A percentile compares a stretch with the other conserved stretches of the same genome.
These are phyloP conservation scores for Aphelocoma californica DNA, from an alignment of 2,797 vertebrate species.

Conservation along the genomic window DNA sequence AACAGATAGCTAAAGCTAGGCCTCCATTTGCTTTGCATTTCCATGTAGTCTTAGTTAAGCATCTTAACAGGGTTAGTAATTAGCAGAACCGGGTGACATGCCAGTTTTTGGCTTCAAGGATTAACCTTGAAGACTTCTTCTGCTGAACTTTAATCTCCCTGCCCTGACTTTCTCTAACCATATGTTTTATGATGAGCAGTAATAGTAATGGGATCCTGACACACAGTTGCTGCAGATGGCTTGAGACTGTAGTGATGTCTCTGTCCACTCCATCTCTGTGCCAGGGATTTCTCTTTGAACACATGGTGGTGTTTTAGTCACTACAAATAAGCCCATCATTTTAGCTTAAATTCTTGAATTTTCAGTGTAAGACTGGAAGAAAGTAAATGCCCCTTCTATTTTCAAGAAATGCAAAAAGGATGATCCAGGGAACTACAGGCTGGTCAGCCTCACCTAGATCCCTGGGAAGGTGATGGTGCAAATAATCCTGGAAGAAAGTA, in stretches of 20 bases:
- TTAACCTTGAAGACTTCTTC: not conserved
- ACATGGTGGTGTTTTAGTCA: not conserved
- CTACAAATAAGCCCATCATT: not conserved
- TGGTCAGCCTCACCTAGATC: not conserved
- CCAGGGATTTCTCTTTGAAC: not conserved
- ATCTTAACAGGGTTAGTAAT: not conserved
- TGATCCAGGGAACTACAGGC: not conserved
- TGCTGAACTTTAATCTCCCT: not conserved
- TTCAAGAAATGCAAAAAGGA: not conserved
- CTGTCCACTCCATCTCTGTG: not conserved
- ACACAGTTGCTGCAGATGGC: not conserved
- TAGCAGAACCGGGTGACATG: not conserved
- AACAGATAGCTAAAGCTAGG: not conserved
- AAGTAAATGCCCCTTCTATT: not conserved
- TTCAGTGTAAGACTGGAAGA: not conserved
- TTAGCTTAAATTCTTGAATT: not conserved
- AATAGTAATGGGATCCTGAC: not conserved
- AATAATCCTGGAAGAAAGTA: not conserved
- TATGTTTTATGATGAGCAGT: constrained; percentile 17
- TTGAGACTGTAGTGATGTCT: not conserved
- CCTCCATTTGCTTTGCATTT: not conserved
- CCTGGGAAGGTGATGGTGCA: not conserved
- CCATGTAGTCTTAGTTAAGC: not conserved
- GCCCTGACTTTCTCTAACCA: not conserved
- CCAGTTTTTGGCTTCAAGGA: not conserved